Evolutionary conservation across 1,140 invertebrate species (phyloP).

Genomic region (Papilio helenus): DNA sequence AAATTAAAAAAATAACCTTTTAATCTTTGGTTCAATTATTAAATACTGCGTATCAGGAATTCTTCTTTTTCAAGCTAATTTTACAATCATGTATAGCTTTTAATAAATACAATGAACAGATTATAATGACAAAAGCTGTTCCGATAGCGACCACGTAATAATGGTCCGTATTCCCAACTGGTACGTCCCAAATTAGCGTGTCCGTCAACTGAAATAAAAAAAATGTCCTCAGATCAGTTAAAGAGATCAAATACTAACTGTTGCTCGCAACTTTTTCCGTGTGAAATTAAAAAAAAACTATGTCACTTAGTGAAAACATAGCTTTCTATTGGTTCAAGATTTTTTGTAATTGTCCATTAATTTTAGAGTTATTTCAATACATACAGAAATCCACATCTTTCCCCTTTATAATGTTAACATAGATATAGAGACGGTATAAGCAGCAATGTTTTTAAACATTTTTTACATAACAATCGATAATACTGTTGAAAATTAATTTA

Average conservation of each 20-base stretch:
- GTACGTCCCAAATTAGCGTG: slow-evolving; percentile 56
- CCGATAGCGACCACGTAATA: slow-evolving; percentile 53
- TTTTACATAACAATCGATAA: no score
- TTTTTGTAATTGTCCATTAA: no score
- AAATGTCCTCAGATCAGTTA: not conserved
- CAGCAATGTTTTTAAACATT: no score
- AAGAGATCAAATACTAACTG: not conserved
- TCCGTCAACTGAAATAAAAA: slow-evolving; percentile 54
- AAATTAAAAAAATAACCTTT: not conserved
- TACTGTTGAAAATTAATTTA: no score
- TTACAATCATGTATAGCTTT: slow-evolving; percentile 54
- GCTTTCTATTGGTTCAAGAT: no score
- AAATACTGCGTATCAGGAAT: slow-evolving; percentile 7
- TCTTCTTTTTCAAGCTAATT: slow-evolving; percentile 40
- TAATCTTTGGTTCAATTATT: not conserved
- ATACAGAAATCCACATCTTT: no score
- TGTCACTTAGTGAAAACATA: no score
- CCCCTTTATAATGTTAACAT: no score
- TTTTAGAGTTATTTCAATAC: no score
- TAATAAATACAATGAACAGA: slow-evolving; percentile 58
- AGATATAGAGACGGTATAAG: no score
- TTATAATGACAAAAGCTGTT: slow-evolving; percentile 47
- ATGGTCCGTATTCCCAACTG: slow-evolving; percentile 62
- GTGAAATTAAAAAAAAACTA: no score
- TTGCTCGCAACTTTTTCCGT: no score